Evolutionary conservation across 2,113 vertebrate species (phyloP).

Genomic region (Martes martes): DNA sequence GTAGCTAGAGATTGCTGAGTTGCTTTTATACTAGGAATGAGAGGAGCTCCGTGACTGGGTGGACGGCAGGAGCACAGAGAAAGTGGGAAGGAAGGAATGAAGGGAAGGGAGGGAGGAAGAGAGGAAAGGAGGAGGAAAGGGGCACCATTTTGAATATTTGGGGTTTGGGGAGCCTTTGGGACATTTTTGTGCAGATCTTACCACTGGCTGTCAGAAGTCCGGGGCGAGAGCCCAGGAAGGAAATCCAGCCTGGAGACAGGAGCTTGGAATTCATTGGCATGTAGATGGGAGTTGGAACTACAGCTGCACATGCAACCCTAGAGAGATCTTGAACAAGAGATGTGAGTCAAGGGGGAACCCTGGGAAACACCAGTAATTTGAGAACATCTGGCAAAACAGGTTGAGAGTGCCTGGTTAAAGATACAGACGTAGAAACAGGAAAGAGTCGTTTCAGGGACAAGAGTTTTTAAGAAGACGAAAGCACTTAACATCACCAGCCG

Average conservation of each 20-base stretch:
- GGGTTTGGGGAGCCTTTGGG: not conserved
- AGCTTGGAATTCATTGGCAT: not conserved
- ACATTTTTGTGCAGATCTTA: not conserved
- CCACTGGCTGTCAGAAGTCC: not conserved
- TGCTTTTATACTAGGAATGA: not conserved
- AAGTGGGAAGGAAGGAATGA: not conserved
- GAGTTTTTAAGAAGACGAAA: not conserved
- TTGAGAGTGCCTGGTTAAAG: not conserved
- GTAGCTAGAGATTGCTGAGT: not conserved
- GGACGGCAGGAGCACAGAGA: not conserved
- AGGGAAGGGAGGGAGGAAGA: not conserved
- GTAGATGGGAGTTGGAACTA: not conserved
- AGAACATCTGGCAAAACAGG: not conserved
- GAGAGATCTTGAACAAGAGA: not conserved
- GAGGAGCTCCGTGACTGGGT: not conserved
- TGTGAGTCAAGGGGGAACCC: not conserved
- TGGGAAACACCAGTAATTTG: not conserved
- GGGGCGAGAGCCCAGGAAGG: not conserved
- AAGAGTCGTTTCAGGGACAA: not conserved
- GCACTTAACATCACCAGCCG: not conserved
- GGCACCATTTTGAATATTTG: not conserved
- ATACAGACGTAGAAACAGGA: not conserved
- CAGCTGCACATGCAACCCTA: not conserved
- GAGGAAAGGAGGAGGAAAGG: not conserved
- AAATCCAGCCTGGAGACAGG: not conserved